These are phyloP conservation scores for Takifugu flavidus DNA, from an alignment of 2,113 vertebrate species.

Conservation along the genomic window DNA sequence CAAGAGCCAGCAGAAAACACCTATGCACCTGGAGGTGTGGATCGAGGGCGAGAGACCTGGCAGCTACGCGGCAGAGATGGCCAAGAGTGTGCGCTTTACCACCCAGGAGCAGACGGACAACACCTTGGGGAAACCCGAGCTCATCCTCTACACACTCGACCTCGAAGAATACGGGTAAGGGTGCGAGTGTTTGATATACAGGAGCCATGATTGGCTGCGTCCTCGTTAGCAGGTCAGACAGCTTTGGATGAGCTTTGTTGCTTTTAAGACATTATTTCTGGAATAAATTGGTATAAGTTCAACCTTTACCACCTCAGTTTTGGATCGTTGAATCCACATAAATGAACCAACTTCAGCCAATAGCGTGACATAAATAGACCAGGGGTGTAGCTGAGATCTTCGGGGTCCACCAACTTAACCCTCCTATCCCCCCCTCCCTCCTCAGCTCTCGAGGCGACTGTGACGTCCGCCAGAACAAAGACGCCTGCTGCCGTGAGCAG, in stretches of 20 bases:
- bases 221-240: background rate
- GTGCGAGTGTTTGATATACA: slow-evolving; percentile 47
- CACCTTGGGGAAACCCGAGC: slow-evolving; percentile 82
- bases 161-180: slow-evolving; percentile 87
- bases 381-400: slow-evolving; percentile 17
- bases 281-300: no score
- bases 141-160: slow-evolving; percentile 86
- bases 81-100: slow-evolving; percentile 84
- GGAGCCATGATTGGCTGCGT: slow-evolving; percentile 19
- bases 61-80: slow-evolving; percentile 81
- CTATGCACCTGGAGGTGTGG: slow-evolving; percentile 90
- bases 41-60: slow-evolving; percentile 88
- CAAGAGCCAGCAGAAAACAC: slow-evolving; percentile 67
- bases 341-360: background rate
- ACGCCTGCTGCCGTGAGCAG: slow-evolving; percentile 80
- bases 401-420: slow-evolving; percentile 3
- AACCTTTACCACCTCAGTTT: no score
- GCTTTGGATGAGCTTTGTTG: background rate
- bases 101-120: slow-evolving; percentile 79
- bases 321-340: no score
- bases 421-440: background rate
- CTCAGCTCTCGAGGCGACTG: slow-evolving; percentile 83
- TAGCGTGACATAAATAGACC: background rate
- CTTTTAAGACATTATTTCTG: background rate
- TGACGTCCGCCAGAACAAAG: slow-evolving; percentile 48